Evolutionary conservation across 1,140 invertebrate species (phyloP).

Genomic region (Pissodes strobi): DNA sequence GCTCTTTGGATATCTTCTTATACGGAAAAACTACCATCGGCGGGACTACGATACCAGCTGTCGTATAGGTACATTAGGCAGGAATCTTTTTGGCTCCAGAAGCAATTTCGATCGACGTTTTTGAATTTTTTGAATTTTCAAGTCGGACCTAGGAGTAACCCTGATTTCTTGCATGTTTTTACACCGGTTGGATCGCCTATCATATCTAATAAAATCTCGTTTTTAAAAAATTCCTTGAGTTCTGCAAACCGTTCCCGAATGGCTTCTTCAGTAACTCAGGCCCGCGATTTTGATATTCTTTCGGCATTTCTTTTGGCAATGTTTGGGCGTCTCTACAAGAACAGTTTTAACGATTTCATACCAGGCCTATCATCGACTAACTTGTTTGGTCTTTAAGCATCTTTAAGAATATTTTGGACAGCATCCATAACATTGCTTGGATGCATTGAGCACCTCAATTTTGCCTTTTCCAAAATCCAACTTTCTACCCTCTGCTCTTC

Average conservation of each 20-base stretch:
- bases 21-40: constrained; percentile 46
- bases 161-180: constrained; percentile 45
- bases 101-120: constrained; percentile 35
- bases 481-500: constrained; percentile 12
- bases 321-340: no score
- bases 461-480: constrained; percentile 28
- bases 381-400: neutral
- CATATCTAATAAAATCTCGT: no score
- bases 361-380: constrained; percentile 16
- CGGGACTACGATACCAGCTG: constrained; percentile 48
- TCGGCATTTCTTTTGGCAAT: no score
- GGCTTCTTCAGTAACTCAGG: constrained; percentile 19
- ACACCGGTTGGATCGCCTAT: constrained; percentile 47
- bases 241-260: constrained; percentile 11
- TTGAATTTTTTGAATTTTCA: constrained; percentile 45
- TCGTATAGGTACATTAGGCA: constrained; percentile 52
- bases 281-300: constrained; percentile 14
- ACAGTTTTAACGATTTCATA: constrained; percentile 27
- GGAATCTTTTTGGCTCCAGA: constrained; percentile 46
- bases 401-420: constrained; percentile 26
- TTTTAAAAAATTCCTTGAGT: constrained; percentile 4
- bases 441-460: constrained; percentile 31
- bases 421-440: constrained; percentile 16
- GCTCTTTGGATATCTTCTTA: constrained; percentile 38
- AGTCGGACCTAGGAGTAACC: constrained; percentile 38